These are phyloP conservation scores for Nycticryphes semicollaris DNA, from an alignment of 2,113 vertebrate genomes.

Conservation along the genomic window DNA sequence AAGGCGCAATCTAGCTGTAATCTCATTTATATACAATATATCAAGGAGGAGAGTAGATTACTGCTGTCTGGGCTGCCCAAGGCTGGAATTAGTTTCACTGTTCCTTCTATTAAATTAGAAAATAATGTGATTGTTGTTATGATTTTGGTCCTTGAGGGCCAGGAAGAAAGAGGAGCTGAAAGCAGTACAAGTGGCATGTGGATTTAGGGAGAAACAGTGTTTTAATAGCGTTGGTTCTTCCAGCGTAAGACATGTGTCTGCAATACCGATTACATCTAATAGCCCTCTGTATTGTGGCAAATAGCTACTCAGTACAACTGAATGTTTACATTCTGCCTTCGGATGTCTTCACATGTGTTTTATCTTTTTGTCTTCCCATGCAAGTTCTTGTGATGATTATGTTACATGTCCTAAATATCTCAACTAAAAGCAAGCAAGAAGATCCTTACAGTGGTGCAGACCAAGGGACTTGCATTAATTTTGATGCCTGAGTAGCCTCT, in stretches of 20 bases:
- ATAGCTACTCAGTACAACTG: not conserved
- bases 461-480: not conserved
- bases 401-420: not conserved
- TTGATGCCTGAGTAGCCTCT: not conserved
- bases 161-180: not conserved
- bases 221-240: not conserved
- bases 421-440: not conserved
- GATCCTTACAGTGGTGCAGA: not conserved
- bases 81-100: slow-evolving; percentile 10
- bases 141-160: not conserved
- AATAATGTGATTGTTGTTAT: not conserved
- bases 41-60: not conserved
- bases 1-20: not conserved
- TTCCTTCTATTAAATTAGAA: slow-evolving; percentile 11
- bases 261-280: not conserved
- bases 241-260: not conserved
- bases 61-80: not conserved
- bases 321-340: not conserved
- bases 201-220: not conserved
- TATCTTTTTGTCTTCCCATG: not conserved
- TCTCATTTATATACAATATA: not conserved
- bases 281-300: not conserved
- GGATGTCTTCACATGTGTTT: not conserved
- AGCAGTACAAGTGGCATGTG: not conserved
- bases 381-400: not conserved